Evolutionary conservation across 2,113 vertebrate species (phyloP), one percentile per base, ranked within the genome.

Genomic region (Ibidorhyncha struthersii): DNA sequence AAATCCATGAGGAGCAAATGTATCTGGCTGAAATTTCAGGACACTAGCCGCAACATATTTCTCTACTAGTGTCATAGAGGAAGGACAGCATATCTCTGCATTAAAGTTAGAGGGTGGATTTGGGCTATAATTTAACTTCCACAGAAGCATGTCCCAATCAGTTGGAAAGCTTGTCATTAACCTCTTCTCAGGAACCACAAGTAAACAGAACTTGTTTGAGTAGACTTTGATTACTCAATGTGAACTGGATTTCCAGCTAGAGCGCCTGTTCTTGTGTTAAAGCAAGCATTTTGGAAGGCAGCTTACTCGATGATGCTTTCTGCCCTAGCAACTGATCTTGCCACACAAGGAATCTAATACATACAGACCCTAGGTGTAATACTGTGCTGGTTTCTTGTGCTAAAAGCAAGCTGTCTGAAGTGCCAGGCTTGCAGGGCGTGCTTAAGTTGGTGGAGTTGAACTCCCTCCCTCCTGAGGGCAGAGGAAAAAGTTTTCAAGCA

Each of bases 31-130:
- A 67, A 85, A 73, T 77, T 90, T 70, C 72, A 77, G 32, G 66
- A 74, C 30, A 50, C 55, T 66, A 90, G 41, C 96, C 95, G 94
- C 74, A 86, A 43, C 74, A 30, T 97, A 76, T 13, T 96, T 97
- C 52, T 93, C 71, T 30, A 43, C 67, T 96, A 14, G n/a, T 55
- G 95, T 97, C 97, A 96, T 9, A 94, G 58, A 91, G 70, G 78
- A 96, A 94, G 89, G 66, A 85, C 94, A 77, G 50, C 30, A 26
- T 66, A 62, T 53, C 59, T 91, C 50, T 58, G 50, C 63, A 66
- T 20, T 90, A 14, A 63, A 94, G 63, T 83, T 58, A 93, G 43
- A 93, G 70, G 55, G 80, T 78, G 14, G 26, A 91, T 86, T 80
- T 82, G 38, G 71, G 55, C 43, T 95, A 30, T 65, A 91, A 96